Evolutionary conservation across 2,113 vertebrate species (phyloP).

Genomic region (Eptesicus fuscus): DNA sequence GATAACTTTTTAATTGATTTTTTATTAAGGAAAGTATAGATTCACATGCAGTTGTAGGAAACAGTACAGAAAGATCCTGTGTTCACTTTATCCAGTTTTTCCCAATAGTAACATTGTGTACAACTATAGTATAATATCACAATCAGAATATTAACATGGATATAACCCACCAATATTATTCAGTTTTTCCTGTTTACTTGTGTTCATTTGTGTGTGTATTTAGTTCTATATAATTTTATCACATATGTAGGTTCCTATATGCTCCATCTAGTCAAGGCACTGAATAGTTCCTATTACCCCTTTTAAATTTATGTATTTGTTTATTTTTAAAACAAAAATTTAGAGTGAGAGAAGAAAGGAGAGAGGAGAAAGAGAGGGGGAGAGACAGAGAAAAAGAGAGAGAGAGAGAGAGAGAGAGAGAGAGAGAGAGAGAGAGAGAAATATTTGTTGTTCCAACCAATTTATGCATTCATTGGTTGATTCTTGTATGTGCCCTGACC

Average conservation of each 20-base stretch:
- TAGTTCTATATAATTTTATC: not conserved
- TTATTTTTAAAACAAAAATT: no score
- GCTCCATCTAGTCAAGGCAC: not conserved
- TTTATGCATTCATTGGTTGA: no score
- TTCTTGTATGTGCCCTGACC: no score
- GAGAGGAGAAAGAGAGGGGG: no score
- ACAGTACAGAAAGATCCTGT: not conserved
- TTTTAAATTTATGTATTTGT: not conserved
- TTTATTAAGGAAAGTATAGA: not conserved
- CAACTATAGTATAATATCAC: not conserved
- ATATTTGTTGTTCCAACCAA: no score
- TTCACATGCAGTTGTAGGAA: not conserved
- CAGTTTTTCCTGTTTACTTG: not conserved
- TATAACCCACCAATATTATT: not conserved
- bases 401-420: no score
- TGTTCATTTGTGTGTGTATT: not conserved
- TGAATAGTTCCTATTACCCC: not conserved
- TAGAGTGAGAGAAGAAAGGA: no score
- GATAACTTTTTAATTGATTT: not conserved
- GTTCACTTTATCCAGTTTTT: not conserved
- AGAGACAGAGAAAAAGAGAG: no score
- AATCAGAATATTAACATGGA: not conserved
- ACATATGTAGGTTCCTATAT: not conserved
- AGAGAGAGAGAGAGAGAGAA: no score
- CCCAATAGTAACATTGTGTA: not conserved